Percentiles rank a stretch among this genome's conserved stretches.
Evolutionary conservation across 1,140 invertebrate genomes (phyloP).

Genomic region (Drosophila elegans): DNA sequence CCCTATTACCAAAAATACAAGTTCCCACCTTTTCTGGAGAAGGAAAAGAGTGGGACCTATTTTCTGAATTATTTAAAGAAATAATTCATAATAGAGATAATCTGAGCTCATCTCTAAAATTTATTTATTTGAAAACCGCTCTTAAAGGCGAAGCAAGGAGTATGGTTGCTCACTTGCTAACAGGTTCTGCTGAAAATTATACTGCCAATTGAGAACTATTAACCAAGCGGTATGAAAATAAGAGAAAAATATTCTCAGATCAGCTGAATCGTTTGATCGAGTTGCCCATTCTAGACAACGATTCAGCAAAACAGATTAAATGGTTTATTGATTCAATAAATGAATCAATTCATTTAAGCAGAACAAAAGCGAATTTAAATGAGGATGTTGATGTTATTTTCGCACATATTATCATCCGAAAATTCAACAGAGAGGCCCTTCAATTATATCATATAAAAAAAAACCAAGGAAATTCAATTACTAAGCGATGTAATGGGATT

Average conservation of each 20-base stretch:
- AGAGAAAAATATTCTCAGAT: constrained; percentile 5
- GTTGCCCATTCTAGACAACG: neutral
- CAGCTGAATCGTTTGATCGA: constrained; percentile 11
- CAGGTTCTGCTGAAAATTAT: constrained; percentile 7
- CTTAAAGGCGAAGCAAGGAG: neutral
- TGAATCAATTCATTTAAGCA: constrained; percentile 2
- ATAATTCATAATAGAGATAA: constrained; percentile 2
- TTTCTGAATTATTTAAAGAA: constrained; percentile 4
- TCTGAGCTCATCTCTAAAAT: constrained; percentile 7
- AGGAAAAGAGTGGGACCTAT: constrained; percentile 1
- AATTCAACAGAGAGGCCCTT: too few relatives aligned
- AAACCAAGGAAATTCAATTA: too few relatives aligned
- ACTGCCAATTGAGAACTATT: constrained; percentile 13
- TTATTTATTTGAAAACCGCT: constrained; percentile 1
- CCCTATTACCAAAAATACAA: neutral
- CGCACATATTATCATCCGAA: neutral
- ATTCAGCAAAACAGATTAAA: neutral
- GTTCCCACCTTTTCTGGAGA: neutral
- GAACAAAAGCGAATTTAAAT: neutral
- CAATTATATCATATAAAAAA: too few relatives aligned
- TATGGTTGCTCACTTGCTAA: neutral
- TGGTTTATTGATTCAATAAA: constrained; percentile 1
- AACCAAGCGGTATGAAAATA: constrained; percentile 18
- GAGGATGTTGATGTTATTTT: constrained; percentile 9
- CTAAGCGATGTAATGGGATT: neutral